phyloP scores from a whole-genome alignment of 2,113 vertebrate genomes.

The human (Homo sapiens) region GRCh38 chr2:98582001-98582500 shows the following conservation, averaged over 20 bases:
- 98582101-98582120: conserved; percentile 84
- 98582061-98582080: conserved; percentile 69
- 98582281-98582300: conserved; percentile 68
- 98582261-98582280: conserved; percentile 82
- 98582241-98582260: conserved; percentile 55
- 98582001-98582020: conserved; percentile 81
- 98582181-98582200: conserved; percentile 79
- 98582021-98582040: conserved; percentile 81
- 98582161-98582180: conserved; percentile 81
- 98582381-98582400: conserved; percentile 49
- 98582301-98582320: conserved; percentile 72
- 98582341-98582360: conserved; percentile 50
- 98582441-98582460: too few relatives aligned
- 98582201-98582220: conserved; percentile 76
- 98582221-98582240: conserved; percentile 70
- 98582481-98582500: too few relatives aligned
- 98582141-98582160: conserved; percentile 84
- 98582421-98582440: background rate
- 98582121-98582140: conserved; percentile 84
- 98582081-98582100: conserved; percentile 81
- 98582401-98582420: background rate
- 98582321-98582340: conserved; percentile 69
- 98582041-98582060: conserved; percentile 77
- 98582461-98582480: too few relatives aligned
- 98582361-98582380: background rate